Evolutionary conservation across 1,140 invertebrate species (phyloP), one percentile per base, ranked within the genome.

Genomic region (Dinoponera quadriceps): DNA sequence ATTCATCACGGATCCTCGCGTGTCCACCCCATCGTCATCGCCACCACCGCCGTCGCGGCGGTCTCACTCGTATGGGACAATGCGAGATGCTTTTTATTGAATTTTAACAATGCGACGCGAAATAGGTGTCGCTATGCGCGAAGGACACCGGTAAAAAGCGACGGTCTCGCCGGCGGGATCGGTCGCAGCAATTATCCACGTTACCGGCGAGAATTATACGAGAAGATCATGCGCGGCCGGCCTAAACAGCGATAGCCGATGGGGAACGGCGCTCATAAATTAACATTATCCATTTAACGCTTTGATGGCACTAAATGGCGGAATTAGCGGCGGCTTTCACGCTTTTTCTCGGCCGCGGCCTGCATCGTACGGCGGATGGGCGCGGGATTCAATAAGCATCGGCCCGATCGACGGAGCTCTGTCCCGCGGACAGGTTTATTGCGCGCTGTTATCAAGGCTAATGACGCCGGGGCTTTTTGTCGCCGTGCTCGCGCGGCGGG

Each of bases 71-170:
- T 55, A 59, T 11, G 22, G 51, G 65, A 55, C 49, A 63, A 69
- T 57, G 38, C 11, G 18, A 78, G 69, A 62, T 75, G 74, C n/a
- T 68, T 82, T 82, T 72, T 62, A 88, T 88, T 77, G 82, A 87
- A 73, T 81, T 54, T 85, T 85, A 88, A 88, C 72, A 85, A 74
- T 82, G 80, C 60, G 25, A 51, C 13, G n/a, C 18, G 84, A 38
- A 75, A 29, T 74, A 44, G 85, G 51, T 65, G 85, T 71, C 73
- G 59, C 13, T 59, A 48, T 48, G 51, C 16, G 57, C 65, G 82
- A 83, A 72, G 51, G 18, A 74, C 25, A 38, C 1, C 68, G 11
- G 55, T 69, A 73, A 73, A 82, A 73, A 82, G 38, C 2, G 13
- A n/a, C 54, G 3, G 55, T 62, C 57, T 82, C 68, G 55, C 33